phyloP scores from a whole-genome alignment of 2,888 invertebrate genomes.

The Andrena praecox region DNA sequence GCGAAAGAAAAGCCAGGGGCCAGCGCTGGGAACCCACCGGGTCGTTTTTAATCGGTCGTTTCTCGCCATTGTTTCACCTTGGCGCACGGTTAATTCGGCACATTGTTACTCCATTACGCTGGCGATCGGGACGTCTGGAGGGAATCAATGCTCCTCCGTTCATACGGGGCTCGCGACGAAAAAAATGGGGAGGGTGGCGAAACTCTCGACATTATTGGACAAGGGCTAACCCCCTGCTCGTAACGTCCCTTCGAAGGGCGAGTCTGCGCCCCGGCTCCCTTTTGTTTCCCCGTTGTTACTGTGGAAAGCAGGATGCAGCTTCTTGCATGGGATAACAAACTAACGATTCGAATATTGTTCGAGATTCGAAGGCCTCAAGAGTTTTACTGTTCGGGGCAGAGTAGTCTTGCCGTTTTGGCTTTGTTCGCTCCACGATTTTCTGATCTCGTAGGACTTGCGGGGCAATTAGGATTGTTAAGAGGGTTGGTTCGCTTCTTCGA shows the following conservation, averaged over 20 bases:
- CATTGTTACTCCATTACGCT: constrained; percentile 60
- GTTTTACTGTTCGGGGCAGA: background rate
- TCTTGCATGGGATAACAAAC: constrained; percentile 13
- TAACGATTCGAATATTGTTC: constrained; percentile 10
- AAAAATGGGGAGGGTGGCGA: constrained; percentile 55
- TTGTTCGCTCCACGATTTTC: too few species aligned
- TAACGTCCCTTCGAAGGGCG: constrained; percentile 31
- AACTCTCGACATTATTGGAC: constrained; percentile 61
- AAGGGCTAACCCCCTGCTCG: constrained; percentile 41
- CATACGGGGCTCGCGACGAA: constrained; percentile 29
- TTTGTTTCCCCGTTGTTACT: constrained; percentile 54
- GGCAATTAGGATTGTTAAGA: too few species aligned
- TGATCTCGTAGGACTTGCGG: too few species aligned
- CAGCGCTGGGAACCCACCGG: constrained; percentile 25
- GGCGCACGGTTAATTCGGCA: constrained; percentile 44
- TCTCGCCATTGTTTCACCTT: constrained; percentile 35
- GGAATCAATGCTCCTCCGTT: constrained; percentile 30
- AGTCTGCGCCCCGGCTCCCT: constrained; percentile 55
- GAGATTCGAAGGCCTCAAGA: background rate
- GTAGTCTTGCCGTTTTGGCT: background rate
- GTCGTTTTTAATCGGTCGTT: constrained; percentile 41
- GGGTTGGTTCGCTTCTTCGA: too few species aligned
- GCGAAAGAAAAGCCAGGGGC: constrained; percentile 14
- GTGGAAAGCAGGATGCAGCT: constrained; percentile 39
- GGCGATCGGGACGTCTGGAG: constrained; percentile 14